Conservation (phyloP, 2,113 vertebrate genomes). For the Nesoenas mayeri region DNA sequence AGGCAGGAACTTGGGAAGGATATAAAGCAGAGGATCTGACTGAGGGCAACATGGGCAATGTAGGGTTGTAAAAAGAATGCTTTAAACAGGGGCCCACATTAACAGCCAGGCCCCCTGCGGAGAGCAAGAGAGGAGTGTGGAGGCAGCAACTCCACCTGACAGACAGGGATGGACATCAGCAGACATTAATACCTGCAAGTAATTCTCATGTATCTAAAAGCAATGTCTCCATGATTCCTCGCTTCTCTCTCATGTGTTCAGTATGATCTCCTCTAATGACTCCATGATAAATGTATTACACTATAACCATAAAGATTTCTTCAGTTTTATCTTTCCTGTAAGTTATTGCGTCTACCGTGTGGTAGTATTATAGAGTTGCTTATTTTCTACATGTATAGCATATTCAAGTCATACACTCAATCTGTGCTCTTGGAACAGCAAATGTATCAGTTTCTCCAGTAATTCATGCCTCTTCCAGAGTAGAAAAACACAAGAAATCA, state of each 20-base stretch:
- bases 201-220: background rate
- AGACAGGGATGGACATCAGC: background rate
- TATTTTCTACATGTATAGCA: background rate
- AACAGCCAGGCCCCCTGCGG: background rate
- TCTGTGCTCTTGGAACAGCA: background rate
- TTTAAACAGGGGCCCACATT: background rate
- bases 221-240: fast-evolving
- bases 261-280: background rate
- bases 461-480: background rate
- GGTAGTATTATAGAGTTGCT: constrained; percentile 8
- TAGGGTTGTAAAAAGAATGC: background rate
- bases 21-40: background rate
- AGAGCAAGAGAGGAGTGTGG: background rate
- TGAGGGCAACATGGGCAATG: background rate
- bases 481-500: background rate
- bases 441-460: background rate
- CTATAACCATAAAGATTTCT: constrained; percentile 4
- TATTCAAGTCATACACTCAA: constrained; percentile 23
- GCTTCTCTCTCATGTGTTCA: background rate
- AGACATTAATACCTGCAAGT: background rate
- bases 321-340: constrained; percentile 1
- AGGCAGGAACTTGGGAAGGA: background rate
- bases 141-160: background rate
- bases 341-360: constrained; percentile 2
- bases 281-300: background rate